Conservation (phyloP, 2,113 vertebrate species). For the Pao palembangensis region DNA sequence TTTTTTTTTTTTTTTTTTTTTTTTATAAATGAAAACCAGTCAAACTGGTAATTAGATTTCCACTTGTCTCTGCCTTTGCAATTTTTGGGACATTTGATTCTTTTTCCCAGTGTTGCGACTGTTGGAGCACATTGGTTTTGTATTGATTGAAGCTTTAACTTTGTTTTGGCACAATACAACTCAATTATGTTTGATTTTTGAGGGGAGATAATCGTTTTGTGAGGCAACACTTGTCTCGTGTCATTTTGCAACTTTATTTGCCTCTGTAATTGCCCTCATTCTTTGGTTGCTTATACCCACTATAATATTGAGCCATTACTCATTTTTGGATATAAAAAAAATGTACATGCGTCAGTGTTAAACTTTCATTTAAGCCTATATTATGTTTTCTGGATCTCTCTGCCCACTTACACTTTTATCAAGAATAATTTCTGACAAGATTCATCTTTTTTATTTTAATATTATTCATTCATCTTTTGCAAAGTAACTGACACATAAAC, state of each 20-base stretch:
- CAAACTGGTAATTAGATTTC: conserved; percentile 40
- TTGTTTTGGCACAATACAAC: conserved; percentile 35
- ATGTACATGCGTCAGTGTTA: too few species aligned
- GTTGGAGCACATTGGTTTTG: conserved; percentile 41
- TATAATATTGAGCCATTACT: too few species aligned
- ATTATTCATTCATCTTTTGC: too few species aligned
- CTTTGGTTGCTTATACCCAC: neutral
- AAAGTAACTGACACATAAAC: too few species aligned
- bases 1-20: neutral
- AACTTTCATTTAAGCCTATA: too few species aligned
- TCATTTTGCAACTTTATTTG: conserved; percentile 28
- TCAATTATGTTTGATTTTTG: conserved; percentile 43
- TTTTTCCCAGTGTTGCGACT: conserved; percentile 10
- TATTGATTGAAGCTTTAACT: conserved; percentile 50
- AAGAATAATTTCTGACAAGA: too few species aligned
- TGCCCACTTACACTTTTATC: too few species aligned
- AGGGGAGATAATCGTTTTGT: conserved; percentile 35
- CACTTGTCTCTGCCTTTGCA: conserved; percentile 22
- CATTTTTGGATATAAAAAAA: too few species aligned
- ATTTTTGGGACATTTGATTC: conserved; percentile 15
- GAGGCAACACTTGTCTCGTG: conserved; percentile 20
- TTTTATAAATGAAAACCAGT: neutral
- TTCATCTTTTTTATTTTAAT: too few species aligned
- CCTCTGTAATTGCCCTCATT: conserved; percentile 7
- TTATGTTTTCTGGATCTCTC: too few species aligned